These are phyloP conservation scores for Siderastrea siderea DNA, from an alignment of 92 coral and sea anemone genomes.

Conservation along the genomic window DNA sequence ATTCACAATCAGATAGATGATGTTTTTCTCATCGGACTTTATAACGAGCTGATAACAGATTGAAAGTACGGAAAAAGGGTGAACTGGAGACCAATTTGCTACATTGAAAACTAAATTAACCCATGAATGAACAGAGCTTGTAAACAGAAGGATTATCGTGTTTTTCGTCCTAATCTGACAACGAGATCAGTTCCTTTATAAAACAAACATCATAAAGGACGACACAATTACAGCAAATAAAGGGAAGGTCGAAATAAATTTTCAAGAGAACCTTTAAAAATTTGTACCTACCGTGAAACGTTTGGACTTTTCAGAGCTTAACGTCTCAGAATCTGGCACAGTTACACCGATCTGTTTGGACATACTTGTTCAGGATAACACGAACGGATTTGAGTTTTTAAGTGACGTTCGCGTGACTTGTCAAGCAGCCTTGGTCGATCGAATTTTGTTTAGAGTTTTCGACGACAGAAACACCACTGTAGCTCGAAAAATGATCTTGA, in stretches of 20 bases:
- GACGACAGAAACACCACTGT: background rate
- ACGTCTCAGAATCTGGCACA: conserved; percentile 99
- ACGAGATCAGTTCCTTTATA: conserved; percentile 6
- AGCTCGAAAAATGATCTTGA: conserved; percentile 6
- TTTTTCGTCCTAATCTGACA: conserved; percentile 42
- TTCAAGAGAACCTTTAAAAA: background rate
- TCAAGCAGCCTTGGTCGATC: background rate
- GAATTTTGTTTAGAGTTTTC: conserved; percentile 8
- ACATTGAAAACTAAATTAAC: background rate
- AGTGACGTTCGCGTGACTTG: conserved; percentile 8
- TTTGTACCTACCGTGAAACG: conserved; percentile 95
- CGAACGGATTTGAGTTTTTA: background rate
- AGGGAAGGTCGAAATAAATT: background rate
- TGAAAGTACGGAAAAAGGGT: background rate
- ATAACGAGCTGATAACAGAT: background rate
- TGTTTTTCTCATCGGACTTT: background rate
- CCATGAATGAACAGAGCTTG: conserved; percentile 26
- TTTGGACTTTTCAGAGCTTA: conserved; percentile 99
- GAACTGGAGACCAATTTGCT: background rate
- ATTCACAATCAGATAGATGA: background rate
- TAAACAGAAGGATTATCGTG: conserved; percentile 39
- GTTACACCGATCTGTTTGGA: conserved; percentile 92
- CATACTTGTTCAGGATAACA: conserved; percentile 50
- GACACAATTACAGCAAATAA: background rate
- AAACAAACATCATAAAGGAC: conserved; percentile 31